phyloP scores from a whole-genome alignment of 1,140 invertebrate species.

The Danaus melanippus region DNA sequence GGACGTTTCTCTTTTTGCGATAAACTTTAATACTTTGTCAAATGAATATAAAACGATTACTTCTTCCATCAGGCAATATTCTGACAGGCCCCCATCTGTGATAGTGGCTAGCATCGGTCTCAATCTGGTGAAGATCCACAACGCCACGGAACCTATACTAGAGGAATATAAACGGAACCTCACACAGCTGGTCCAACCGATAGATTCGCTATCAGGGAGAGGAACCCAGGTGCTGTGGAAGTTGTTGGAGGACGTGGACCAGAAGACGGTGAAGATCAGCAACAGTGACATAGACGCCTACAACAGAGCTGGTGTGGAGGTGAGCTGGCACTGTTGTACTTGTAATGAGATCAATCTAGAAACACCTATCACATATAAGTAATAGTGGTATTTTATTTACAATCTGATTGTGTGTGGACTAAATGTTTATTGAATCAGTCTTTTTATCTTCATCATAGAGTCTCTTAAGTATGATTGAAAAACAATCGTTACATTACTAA shows the following conservation, averaged over 20 bases:
- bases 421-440: too few relatives aligned
- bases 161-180: constrained; percentile 84
- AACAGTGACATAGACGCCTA: constrained; percentile 89
- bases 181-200: constrained; percentile 80
- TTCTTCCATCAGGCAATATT: constrained; percentile 49
- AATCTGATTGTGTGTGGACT: too few relatives aligned
- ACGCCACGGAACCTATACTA: constrained; percentile 82
- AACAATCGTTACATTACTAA: too few relatives aligned
- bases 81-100: constrained; percentile 77
- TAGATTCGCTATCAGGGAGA: constrained; percentile 78
- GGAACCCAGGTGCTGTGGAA: constrained; percentile 88
- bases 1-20: too few relatives aligned
- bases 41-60: too few relatives aligned
- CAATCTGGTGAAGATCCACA: constrained; percentile 82
- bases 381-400: too few relatives aligned
- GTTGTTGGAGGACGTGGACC: constrained; percentile 89
- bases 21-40: too few relatives aligned
- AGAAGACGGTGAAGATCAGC: constrained; percentile 80
- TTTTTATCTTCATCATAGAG: too few relatives aligned
- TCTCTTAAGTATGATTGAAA: too few relatives aligned
- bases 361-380: too few relatives aligned
- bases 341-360: too few relatives aligned
- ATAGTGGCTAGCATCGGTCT: constrained; percentile 87
- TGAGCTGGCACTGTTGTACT: constrained; percentile 39
- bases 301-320: constrained; percentile 85